Conservation (phyloP, 2,888 invertebrate genomes). For the Volucella inflata region DNA sequence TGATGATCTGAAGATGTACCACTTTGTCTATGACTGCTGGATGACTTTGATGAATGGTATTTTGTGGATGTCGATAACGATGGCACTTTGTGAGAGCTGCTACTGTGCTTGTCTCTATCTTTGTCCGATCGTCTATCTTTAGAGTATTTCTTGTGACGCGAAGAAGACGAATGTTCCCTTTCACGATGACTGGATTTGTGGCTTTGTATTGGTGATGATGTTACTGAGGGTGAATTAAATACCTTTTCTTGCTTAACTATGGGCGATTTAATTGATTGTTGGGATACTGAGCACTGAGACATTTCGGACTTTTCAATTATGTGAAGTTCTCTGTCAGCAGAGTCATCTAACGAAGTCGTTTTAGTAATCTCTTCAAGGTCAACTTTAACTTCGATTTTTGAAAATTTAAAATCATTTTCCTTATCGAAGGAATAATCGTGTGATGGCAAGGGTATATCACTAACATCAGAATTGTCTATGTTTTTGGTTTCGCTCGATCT, state of each 20-base stretch:
- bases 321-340: constrained; percentile 56
- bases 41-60: constrained; percentile 77
- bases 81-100: constrained; percentile 70
- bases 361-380: constrained; percentile 57
- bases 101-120: constrained; percentile 73
- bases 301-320: constrained; percentile 69
- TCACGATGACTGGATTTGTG: constrained; percentile 59
- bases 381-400: constrained; percentile 64
- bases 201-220: constrained; percentile 37
- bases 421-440: constrained; percentile 62
- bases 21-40: constrained; percentile 68
- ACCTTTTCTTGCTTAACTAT: constrained; percentile 34
- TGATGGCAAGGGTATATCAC: constrained; percentile 52
- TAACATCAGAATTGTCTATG: constrained; percentile 36
- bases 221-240: constrained; percentile 52
- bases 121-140: constrained; percentile 65
- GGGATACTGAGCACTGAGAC: constrained; percentile 65
- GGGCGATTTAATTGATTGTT: constrained; percentile 46
- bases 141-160: constrained; percentile 80
- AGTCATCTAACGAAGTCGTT: constrained; percentile 61
- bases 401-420: constrained; percentile 63
- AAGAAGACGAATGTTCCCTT: constrained; percentile 76
- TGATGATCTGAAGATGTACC: constrained; percentile 65
- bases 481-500: constrained; percentile 48
- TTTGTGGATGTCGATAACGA: constrained; percentile 56